These are phyloP conservation scores for Podotricha telesiphe DNA, from an alignment of 2,888 invertebrate species.

Conservation along the genomic window DNA sequence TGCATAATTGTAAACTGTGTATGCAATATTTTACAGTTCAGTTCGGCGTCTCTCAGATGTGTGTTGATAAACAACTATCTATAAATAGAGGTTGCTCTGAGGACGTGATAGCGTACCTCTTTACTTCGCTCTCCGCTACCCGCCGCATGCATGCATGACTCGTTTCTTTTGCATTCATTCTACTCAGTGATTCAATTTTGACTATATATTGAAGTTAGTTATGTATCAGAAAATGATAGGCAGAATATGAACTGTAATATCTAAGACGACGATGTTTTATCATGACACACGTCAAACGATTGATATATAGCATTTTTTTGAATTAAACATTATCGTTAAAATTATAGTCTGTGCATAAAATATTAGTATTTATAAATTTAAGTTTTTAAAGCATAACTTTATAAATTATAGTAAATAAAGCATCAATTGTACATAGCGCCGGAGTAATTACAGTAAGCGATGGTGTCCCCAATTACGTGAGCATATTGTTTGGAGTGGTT, in stretches of 20 bases:
- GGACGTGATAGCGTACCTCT: not conserved
- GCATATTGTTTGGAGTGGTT: conserved; percentile 30
- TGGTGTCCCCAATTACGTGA: conserved; percentile 23
- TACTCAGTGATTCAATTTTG: not conserved
- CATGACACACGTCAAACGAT: not conserved
- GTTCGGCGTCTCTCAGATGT: not conserved
- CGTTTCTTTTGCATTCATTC: not conserved
- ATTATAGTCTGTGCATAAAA: not conserved
- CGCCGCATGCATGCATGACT: not conserved
- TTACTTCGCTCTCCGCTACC: not conserved
- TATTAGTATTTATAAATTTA: not conserved
- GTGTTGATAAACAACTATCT: conserved; percentile 3
- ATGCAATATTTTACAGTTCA: not conserved
- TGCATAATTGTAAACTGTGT: not conserved
- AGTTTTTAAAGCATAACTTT: not conserved
- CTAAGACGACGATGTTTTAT: not conserved
- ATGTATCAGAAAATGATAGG: not conserved
- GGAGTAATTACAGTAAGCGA: conserved; percentile 15
- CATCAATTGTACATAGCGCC: not conserved
- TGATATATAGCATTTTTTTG: not conserved
- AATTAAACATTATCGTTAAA: not conserved
- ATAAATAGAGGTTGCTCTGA: not conserved
- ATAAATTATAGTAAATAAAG: not conserved
- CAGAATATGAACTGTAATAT: not conserved
- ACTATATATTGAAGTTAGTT: not conserved